phyloP scores from a whole-genome alignment of 1,140 invertebrate genomes.

The Pseudomyrmex flavicornis region DNA sequence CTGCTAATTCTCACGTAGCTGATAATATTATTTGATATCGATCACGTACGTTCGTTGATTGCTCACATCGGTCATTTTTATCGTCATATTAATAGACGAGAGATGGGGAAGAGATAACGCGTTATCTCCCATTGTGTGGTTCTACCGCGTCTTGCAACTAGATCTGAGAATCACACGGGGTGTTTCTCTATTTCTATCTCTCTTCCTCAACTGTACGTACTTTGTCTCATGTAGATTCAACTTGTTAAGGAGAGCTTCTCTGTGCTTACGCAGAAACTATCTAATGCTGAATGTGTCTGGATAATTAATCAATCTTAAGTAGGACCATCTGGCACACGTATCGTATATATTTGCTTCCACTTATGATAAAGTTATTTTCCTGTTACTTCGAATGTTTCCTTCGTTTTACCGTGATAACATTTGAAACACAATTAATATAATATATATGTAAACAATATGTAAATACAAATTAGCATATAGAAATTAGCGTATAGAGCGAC shows the following conservation, averaged over 20 bases:
- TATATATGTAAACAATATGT: too few relatives aligned
- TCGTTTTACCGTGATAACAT: background rate
- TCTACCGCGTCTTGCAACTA: too few relatives aligned
- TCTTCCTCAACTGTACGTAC: background rate
- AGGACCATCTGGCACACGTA: background rate
- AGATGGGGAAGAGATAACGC: conserved; percentile 11
- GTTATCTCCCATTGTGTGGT: background rate
- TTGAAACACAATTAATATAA: background rate
- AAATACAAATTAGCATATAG: too few relatives aligned
- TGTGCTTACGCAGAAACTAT: background rate
- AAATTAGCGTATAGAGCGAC: too few relatives aligned
- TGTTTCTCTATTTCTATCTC: too few relatives aligned
- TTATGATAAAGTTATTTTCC: background rate
- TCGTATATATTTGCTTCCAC: background rate
- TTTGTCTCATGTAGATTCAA: background rate
- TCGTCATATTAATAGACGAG: conserved; percentile 28
- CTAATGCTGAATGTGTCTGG: background rate
- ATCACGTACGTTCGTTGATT: conserved; percentile 3
- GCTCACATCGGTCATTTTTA: conserved; percentile 15
- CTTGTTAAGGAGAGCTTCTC: background rate
- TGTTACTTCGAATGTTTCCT: background rate
- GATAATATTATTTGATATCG: conserved; percentile 62
- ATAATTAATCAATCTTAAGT: conserved; percentile 20
- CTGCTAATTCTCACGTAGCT: conserved; percentile 63
- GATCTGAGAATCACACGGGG: too few relatives aligned